These are phyloP conservation scores for Scolopax bukidnonensis DNA, from an alignment of 2,797 vertebrate genomes.

Conservation along the genomic window DNA sequence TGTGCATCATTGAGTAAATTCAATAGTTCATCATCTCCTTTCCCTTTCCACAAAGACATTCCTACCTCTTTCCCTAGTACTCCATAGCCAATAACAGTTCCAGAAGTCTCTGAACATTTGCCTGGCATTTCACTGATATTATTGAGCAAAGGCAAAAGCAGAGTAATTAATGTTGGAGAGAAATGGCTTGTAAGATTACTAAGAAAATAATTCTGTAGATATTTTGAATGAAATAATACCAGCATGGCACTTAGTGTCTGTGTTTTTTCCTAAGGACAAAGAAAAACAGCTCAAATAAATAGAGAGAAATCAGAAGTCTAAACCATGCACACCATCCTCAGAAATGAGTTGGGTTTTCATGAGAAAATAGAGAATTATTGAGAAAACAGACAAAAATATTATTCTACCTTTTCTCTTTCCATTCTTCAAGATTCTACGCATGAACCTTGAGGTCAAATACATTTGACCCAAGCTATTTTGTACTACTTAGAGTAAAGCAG, in stretches of 20 bases:
- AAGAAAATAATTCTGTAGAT: not conserved
- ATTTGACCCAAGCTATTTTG: not conserved
- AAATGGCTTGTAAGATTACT: not conserved
- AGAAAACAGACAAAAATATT: not conserved
- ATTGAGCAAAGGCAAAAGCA: not conserved
- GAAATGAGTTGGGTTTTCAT: not conserved
- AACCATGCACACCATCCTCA: not conserved
- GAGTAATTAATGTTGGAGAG: not conserved
- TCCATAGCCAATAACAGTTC: not conserved
- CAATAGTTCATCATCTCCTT: not conserved
- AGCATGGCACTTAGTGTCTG: not conserved
- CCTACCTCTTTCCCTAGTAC: not conserved
- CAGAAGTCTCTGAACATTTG: not conserved
- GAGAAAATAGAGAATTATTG: not conserved
- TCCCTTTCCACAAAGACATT: not conserved
- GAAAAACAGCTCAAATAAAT: not conserved
- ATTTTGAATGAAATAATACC: not conserved
- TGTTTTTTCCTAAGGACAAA: not conserved
- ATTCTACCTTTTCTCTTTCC: not conserved
- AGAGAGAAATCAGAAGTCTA: not conserved
- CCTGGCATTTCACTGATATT: not conserved
- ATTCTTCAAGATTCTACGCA: not conserved
- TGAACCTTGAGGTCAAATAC: not conserved
- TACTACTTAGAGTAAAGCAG: not conserved
- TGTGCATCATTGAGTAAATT: not conserved